These are phyloP conservation scores for Lucilia cuprina DNA, from an alignment of 1,140 invertebrate genomes.

Conservation along the genomic window DNA sequence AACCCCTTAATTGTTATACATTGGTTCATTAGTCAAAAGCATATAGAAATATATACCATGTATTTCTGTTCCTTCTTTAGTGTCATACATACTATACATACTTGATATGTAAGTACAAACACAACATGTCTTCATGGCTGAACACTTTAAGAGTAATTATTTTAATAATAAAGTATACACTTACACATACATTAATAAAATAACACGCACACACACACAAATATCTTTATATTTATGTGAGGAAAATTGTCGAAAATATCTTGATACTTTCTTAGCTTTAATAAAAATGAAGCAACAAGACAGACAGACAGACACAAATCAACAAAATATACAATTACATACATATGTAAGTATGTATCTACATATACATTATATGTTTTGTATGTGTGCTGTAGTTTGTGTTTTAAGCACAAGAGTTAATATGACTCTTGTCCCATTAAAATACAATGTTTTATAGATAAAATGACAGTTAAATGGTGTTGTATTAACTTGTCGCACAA, in stretches of 20 bases:
- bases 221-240: not conserved
- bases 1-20: not conserved
- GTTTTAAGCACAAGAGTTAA: not conserved
- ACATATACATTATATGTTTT: no score
- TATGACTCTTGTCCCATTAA: not conserved
- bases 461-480: constrained; percentile 2
- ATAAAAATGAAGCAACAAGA: not conserved
- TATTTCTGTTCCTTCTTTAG: no score
- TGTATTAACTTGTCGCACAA: not conserved
- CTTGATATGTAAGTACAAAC: not conserved
- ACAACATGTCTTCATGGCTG: not conserved
- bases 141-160: not conserved
- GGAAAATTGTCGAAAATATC: not conserved
- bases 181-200: not conserved
- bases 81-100: not conserved
- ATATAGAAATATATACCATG: no score
- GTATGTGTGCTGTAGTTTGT: no score
- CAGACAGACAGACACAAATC: not conserved
- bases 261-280: not conserved
- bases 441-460: constrained; percentile 30
- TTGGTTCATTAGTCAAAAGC: not conserved
- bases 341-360: not conserved
- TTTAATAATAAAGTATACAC: not conserved
- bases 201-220: not conserved
- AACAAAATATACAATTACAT: not conserved